Evolutionary conservation across 2,888 invertebrate genomes (phyloP), one percentile per base, ranked within the genome.

Genomic region (Dinocampus coccinellae): DNA sequence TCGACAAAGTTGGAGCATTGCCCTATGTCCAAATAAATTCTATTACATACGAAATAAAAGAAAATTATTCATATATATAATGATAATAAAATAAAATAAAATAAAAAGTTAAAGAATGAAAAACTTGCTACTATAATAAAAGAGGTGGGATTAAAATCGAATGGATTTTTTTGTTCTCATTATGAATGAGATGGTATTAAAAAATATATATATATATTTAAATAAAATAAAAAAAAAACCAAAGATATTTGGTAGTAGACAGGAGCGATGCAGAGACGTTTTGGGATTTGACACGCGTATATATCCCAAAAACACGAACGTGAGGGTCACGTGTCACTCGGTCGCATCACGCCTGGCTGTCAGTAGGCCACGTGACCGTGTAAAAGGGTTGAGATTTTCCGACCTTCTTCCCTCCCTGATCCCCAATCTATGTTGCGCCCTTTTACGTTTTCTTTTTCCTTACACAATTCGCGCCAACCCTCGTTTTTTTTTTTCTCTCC

Each of bases 361-460:
- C 83, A 79, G 16, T 47, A 16, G 74, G 86, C 85, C 87, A 87
- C 87, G 87, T 86, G 87, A 83, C 85, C 81, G 72, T 77, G 79
- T 81, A 84, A 84, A 87, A 87, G 87, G 87, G 87, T 87, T 87
- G 86, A 84, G 82, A 85, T 85, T 87, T 86, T 85, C 80, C 81
- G 73, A 60, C 65, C 58, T 34, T 34, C 34, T 16, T 3, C 4
- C 22, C n/a, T n/a, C n/a, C n/a, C n/a, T n/a, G 26, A 39, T 47
- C 16, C 63, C 63, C 24, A 22, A 62, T 26, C 10, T 26, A 22
- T 36, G 16, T n/a, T 36, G 34, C 53, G 20, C 66, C 24, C 36
- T 39, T 66, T 36, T 57, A 24, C 57, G 55, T 66, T 66, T 66
- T 66, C 66, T 66, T 72, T 66, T 67, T n/a, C n/a, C 61, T 63